Conservation (phyloP, 2,888 invertebrate genomes). For the Geophilus truncorum region DNA sequence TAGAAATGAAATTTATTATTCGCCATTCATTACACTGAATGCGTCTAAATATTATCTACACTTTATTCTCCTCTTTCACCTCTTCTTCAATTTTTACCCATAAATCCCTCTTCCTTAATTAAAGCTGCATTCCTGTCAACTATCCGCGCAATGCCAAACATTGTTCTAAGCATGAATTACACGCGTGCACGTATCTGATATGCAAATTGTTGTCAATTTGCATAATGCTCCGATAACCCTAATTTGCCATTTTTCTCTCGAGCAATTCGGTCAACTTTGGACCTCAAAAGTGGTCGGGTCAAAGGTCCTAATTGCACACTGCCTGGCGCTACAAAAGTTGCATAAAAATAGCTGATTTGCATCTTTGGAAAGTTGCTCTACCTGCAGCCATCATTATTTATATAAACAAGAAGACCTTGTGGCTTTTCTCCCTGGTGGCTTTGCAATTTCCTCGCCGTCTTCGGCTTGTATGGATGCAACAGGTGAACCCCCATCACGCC, state of each 20-base stretch:
- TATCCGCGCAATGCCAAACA: neutral
- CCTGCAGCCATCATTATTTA: neutral
- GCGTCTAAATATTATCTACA: neutral
- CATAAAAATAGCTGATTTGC: neutral
- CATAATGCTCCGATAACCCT: constrained; percentile 1
- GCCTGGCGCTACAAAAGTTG: neutral
- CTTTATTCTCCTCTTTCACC: neutral
- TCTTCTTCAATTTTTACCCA: neutral
- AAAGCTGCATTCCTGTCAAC: neutral
- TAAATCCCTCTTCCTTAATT: neutral
- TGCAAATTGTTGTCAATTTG: neutral
- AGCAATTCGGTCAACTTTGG: neutral
- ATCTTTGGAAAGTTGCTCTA: neutral
- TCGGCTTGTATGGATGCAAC: neutral
- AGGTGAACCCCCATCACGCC: neutral
- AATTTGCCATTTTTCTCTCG: constrained; percentile 10
- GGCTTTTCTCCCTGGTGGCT: neutral
- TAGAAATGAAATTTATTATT: neutral
- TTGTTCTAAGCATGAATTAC: neutral
- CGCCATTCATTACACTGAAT: neutral
- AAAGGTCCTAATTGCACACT: neutral
- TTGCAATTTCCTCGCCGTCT: no score
- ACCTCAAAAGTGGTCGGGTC: neutral
- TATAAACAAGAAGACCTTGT: neutral
- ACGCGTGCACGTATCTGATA: neutral